Conservation (phyloP, 2,888 invertebrate species). For the Hermaeophaga mercurialis region DNA sequence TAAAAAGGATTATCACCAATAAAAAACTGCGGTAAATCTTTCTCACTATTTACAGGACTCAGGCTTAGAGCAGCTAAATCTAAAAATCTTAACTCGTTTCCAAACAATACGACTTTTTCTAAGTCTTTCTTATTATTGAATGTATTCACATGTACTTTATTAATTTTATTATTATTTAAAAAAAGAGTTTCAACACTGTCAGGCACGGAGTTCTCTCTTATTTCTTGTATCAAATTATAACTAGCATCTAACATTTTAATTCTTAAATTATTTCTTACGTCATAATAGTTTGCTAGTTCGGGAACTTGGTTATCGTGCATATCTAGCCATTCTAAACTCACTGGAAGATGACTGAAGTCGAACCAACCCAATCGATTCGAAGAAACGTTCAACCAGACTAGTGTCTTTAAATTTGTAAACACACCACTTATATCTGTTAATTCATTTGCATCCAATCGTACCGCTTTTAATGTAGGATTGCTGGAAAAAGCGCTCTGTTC, state of each 20-base stretch:
- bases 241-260: constrained; percentile 80
- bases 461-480: constrained; percentile 74
- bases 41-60: constrained; percentile 67
- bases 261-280: constrained; percentile 67
- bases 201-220: constrained; percentile 73
- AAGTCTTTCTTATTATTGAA: constrained; percentile 73
- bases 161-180: constrained; percentile 76
- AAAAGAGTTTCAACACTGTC: constrained; percentile 74
- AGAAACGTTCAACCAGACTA: constrained; percentile 82
- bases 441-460: constrained; percentile 78
- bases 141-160: constrained; percentile 71
- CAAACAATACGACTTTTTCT: constrained; percentile 77
- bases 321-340: constrained; percentile 78
- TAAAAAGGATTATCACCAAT: constrained; percentile 82
- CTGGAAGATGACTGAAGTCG: constrained; percentile 79
- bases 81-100: constrained; percentile 73
- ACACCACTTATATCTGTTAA: constrained; percentile 78
- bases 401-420: constrained; percentile 73
- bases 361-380: constrained; percentile 79
- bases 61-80: constrained; percentile 75
- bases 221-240: constrained; percentile 70
- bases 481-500: constrained; percentile 78
- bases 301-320: constrained; percentile 80
- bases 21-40: constrained; percentile 77
- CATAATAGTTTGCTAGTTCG: constrained; percentile 75